Evolutionary conservation across 2,113 vertebrate species (phyloP).

Genomic region (Odontesthes bonariensis): DNA sequence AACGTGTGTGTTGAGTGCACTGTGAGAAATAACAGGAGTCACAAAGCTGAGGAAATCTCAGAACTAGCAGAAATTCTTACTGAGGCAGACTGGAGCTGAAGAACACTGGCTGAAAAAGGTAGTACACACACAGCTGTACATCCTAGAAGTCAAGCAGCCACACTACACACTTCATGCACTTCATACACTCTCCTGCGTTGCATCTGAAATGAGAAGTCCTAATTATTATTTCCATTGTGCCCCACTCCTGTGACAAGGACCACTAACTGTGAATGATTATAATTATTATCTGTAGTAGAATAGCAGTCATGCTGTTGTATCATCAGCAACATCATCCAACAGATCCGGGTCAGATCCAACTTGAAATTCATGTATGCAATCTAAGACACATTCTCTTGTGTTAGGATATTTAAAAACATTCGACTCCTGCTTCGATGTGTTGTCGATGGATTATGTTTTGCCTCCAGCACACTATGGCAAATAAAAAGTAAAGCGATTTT

Average conservation of each 20-base stretch:
- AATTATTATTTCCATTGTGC: constrained; percentile 83
- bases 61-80: constrained; percentile 37
- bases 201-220: constrained; percentile 77
- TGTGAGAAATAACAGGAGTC: constrained; percentile 28
- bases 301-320: constrained; percentile 75
- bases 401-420: constrained; percentile 68
- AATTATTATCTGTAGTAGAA: constrained; percentile 79
- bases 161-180: constrained; percentile 60
- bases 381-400: constrained; percentile 48
- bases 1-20: background rate
- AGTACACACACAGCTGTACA: constrained; percentile 72
- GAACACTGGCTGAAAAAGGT: constrained; percentile 24
- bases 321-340: constrained; percentile 76
- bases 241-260: constrained; percentile 78
- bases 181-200: constrained; percentile 59
- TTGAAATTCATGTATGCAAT: constrained; percentile 75
- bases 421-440: constrained; percentile 66
- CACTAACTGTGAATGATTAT: constrained; percentile 80
- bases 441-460: constrained; percentile 51
- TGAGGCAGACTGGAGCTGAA: constrained; percentile 5
- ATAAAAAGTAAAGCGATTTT: constrained; percentile 59
- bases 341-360: constrained; percentile 77
- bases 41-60: constrained; percentile 33
- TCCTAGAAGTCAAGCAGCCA: constrained; percentile 65
- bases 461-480: constrained; percentile 53